Conservation (phyloP, 2,888 invertebrate genomes). For the Sinhomidia bicolor region DNA sequence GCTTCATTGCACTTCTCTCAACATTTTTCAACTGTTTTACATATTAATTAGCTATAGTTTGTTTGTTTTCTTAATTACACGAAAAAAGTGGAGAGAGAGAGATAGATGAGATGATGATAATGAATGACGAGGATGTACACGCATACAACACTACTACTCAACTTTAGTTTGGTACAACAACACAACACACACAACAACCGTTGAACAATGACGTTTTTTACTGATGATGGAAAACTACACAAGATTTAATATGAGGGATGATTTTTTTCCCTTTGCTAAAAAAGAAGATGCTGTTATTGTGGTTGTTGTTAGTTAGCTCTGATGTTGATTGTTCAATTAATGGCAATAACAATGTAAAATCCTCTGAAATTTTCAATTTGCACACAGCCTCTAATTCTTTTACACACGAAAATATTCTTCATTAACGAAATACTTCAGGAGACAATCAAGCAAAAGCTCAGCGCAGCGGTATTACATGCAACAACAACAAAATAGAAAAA, state of each 20-base stretch:
- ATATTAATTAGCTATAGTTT: constrained; percentile 57
- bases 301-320: neutral
- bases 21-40: constrained; percentile 46
- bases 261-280: neutral
- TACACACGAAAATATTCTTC: constrained; percentile 29
- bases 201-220: constrained; percentile 30
- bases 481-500: too few relatives aligned
- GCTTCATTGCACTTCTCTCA: constrained; percentile 56
- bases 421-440: constrained; percentile 12
- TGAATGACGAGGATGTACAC: neutral
- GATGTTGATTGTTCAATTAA: constrained; percentile 33
- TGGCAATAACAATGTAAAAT: neutral
- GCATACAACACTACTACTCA: too few relatives aligned
- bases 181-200: neutral
- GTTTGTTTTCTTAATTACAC: constrained; percentile 60
- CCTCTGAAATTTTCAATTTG: constrained; percentile 49
- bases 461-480: neutral
- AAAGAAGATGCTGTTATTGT: too few relatives aligned
- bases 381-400: constrained; percentile 37
- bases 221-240: neutral
- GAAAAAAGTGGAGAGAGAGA: constrained; percentile 8
- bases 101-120: too few relatives aligned
- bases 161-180: too few relatives aligned
- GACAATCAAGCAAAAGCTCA: neutral
- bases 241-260: neutral